Conservation (phyloP, 2,113 vertebrate species). For the Nothoprocta perdicaria region DNA sequence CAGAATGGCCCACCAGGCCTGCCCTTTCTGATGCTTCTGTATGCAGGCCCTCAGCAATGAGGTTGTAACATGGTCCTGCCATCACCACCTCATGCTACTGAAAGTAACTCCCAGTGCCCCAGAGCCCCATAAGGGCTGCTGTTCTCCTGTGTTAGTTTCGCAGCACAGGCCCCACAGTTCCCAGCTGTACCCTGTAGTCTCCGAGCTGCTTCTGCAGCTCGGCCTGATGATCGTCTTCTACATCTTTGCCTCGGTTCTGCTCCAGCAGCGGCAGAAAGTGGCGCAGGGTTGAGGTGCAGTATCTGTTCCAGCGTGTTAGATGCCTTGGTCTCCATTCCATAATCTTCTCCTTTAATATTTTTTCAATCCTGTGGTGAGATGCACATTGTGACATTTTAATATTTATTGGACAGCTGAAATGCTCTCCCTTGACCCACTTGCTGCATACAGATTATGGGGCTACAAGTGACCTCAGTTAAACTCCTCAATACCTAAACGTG, state of each 20-base stretch:
- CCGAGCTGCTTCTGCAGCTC: slow-evolving; percentile 90
- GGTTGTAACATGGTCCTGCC: background rate
- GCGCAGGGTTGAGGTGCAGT: slow-evolving; percentile 87
- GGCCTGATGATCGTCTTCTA: slow-evolving; percentile 86
- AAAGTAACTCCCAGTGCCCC: background rate
- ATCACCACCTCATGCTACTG: rapidly evolving
- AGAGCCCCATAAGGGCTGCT: background rate
- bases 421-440: background rate
- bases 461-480: background rate
- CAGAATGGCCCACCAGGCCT: background rate
- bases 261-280: slow-evolving; percentile 92
- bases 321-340: slow-evolving; percentile 96
- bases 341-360: slow-evolving; percentile 92
- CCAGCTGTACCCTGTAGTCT: slow-evolving; percentile 85
- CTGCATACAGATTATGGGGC: background rate
- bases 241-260: slow-evolving; percentile 82
- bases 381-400: background rate
- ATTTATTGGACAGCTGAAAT: background rate
- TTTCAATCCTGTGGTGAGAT: slow-evolving; percentile 87
- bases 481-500: background rate
- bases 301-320: slow-evolving; percentile 96
- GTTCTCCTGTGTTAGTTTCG: background rate
- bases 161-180: background rate
- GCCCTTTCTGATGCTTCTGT: background rate
- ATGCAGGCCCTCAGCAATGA: background rate